phyloP scores from a whole-genome alignment of 2,888 invertebrate genomes.

The Vannuccia rotundouncinata region DNA sequence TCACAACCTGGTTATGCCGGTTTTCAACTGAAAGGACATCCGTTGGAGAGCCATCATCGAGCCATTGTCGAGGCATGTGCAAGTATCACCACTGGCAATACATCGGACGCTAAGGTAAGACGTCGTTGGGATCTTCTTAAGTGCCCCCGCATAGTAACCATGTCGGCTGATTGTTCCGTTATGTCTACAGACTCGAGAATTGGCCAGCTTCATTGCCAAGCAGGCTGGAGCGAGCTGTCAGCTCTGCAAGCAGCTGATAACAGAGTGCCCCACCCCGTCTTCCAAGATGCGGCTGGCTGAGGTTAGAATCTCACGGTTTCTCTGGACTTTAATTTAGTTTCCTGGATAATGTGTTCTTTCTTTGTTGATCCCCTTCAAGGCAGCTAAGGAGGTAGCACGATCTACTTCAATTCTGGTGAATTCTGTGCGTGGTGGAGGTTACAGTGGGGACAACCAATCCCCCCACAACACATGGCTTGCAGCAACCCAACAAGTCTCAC shows the following conservation, averaged over 20 bases:
- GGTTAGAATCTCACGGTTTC: background rate
- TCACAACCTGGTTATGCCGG: conserved; percentile 63
- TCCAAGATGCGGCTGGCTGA: background rate
- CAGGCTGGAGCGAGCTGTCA: background rate
- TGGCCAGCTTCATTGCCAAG: background rate
- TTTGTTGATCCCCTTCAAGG: no score
- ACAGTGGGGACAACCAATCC: conserved; percentile 69
- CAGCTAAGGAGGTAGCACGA: background rate
- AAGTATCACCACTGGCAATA: background rate
- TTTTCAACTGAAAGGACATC: conserved; percentile 62
- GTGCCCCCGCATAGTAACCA: no score
- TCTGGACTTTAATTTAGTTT: no score
- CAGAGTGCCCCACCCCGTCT: background rate
- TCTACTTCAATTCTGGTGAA: background rate
- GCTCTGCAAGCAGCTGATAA: background rate
- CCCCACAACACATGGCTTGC: conserved; percentile 60
- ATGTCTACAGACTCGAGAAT: background rate
- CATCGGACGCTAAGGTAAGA: no score
- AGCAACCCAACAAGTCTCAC: conserved; percentile 73
- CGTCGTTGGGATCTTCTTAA: no score
- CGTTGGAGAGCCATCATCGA: background rate
- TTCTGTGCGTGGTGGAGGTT: conserved; percentile 62
- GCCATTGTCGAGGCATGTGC: background rate
- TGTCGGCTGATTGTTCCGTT: no score
- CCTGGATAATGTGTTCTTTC: no score